Base-by-base conservation (phyloP, 2,797 vertebrate species). In the Eidolon dupreanum region DNA sequence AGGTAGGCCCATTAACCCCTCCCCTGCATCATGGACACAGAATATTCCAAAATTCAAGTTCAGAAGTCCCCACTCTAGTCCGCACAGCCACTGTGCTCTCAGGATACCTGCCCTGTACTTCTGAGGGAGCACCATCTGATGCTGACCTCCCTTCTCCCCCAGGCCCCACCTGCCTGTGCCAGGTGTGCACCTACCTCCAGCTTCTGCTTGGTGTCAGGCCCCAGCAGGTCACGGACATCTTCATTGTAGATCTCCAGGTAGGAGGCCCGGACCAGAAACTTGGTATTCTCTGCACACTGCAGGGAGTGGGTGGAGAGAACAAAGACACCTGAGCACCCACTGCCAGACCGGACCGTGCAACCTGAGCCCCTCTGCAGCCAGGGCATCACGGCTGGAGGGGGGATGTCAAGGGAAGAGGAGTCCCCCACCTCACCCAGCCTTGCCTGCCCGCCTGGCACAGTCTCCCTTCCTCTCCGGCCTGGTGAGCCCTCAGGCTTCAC, bases 231-330 rank as follows among this genome's bases (percentile, higher is more conserved):
- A 95, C 98, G 88, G 91, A 99, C 95, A 63, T 99, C 99, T 97
- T 99, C 99, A 0, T 99, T 99, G 98, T 99, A 99, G 97, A 99
- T 99, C 98, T 99, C 99, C 96, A 99, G 98, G 98, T 98, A 99
- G 71, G 99, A 99, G 28, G 99, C 99, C 97, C 99, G 98, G 88
- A 99, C 99, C 96, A 99, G 98, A 98, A 99, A 99, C 95, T 99
- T 99, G 15, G 99, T 98, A 46, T 99, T 99, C 98, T 99, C 99
- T 86, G 99, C 99, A 98, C 99, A 99, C 99, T 99, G 97, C 28
- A 61, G 53, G 77, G 71, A 38, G 6, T 3, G 68, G 87, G 90
- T n/a, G 41, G 86, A 70, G n/a, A 82, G 24, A 20, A 43, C 53
- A 19, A 0, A 15, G 38, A 36, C 11, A 1, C 24, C 89, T 70